Percentiles rank a stretch among this genome's conserved stretches.
phyloP scores from a whole-genome alignment of 2,113 vertebrate genomes.

The Speoplatyrhinus poulsoni region DNA sequence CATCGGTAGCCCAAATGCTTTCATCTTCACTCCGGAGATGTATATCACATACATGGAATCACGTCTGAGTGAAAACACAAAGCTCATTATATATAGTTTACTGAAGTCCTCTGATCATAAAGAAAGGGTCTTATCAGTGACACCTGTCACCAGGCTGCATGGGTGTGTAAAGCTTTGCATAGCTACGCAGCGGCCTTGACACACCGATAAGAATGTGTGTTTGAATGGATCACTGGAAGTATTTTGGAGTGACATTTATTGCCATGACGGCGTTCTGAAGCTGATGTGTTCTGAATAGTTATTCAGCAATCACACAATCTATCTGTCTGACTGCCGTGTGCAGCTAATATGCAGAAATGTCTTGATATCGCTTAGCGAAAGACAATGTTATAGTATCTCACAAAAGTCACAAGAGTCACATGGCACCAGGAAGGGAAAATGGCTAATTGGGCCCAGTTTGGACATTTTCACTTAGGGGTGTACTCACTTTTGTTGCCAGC shows the following conservation, averaged over 20 bases:
- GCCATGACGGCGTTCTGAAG: constrained; percentile 52
- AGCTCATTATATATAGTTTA: neutral
- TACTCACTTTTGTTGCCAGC: too few relatives aligned
- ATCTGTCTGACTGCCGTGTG: constrained; percentile 10
- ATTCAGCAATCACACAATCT: constrained; percentile 36
- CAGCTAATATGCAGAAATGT: constrained; percentile 17
- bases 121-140: neutral
- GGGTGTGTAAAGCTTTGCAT: constrained; percentile 15
- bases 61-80: neutral
- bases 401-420: too few relatives aligned
- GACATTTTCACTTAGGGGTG: too few relatives aligned
- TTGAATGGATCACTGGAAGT: constrained; percentile 21
- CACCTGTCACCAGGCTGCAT: constrained; percentile 5
- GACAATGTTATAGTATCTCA: constrained; percentile 2
- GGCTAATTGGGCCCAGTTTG: too few relatives aligned
- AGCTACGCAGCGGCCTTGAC: constrained; percentile 2
- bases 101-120: constrained; percentile 7
- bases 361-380: constrained; percentile 2
- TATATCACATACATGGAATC: constrained; percentile 18
- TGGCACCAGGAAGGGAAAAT: too few relatives aligned
- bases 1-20: neutral
- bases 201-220: constrained; percentile 24
- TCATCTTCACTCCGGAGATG: constrained; percentile 16
- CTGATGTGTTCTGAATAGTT: constrained; percentile 41
- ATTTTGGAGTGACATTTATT: constrained; percentile 33